Evolutionary conservation across 2,888 invertebrate species (phyloP), one percentile per base, ranked within the genome.

Genomic region (Tetragonisca angustula): DNA sequence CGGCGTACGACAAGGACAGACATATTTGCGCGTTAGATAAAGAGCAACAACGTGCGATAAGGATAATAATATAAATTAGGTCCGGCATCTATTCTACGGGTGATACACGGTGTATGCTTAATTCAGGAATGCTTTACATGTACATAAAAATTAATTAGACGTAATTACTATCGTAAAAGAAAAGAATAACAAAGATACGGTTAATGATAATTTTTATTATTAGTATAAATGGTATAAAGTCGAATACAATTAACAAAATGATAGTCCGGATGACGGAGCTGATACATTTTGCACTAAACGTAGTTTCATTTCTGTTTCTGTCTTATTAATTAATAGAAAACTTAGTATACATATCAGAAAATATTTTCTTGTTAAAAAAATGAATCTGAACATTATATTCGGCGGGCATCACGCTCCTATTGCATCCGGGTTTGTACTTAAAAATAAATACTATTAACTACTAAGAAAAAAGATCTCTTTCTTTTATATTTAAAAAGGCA

Each of bases 191-290:
- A 56, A 2, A n/a, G 15, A 15, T 62, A 70, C 65, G 77, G 76
- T 88, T 86, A 88, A 79, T 86, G 71, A 80, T 77, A 74, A 73
- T 73, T 76, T 88, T 88, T 88, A 79, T 88, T 87, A 81, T 79
- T 89, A 76, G 78, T 88, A 87, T 84, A 89, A 89, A 89, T 86
- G 86, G 84, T 85, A 89, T 83, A 87, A 87, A 83, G 84, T 79
- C 79, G 83, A 84, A 81, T 89, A 89, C 84, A 88, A 84, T 78
- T 87, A 86, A 89, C 77, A 86, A 77, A 89, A 87, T 88, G 56
- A 79, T 61, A 74, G 74, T 84, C 79, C 73, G 64, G 71, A 81
- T 83, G 81, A 49, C 36, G 52, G 81, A 83, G 72, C 75, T 77
- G 65, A 67, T 73, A 71, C 62, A 78, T 70, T 71, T 74, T 81